A percentile compares a stretch with the other conserved stretches of the same genome.
phyloP scores from a whole-genome alignment of 2,888 invertebrate genomes.

The Drosophila engyochracea region DNA sequence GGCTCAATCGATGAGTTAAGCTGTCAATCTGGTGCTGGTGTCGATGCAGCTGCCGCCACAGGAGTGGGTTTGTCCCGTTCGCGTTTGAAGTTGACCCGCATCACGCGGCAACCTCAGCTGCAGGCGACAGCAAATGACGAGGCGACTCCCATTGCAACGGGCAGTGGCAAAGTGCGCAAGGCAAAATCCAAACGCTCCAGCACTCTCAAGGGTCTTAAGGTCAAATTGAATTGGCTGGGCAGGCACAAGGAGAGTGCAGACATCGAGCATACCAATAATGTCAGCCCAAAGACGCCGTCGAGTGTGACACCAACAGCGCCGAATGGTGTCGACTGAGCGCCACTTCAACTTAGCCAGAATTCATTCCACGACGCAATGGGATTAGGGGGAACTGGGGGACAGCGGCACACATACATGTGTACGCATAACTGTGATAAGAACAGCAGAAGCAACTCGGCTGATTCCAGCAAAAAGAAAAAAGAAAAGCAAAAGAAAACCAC shows the following conservation, averaged over 20 bases:
- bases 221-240: constrained; percentile 73
- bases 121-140: constrained; percentile 16
- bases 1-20: constrained; percentile 72
- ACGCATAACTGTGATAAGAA: constrained; percentile 73
- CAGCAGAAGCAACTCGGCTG: constrained; percentile 57
- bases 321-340: constrained; percentile 50
- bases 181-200: constrained; percentile 59
- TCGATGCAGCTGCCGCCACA: constrained; percentile 11
- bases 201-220: constrained; percentile 58
- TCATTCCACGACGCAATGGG: constrained; percentile 44
- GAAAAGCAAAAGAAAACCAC: constrained; percentile 3
- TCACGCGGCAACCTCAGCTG: constrained; percentile 58
- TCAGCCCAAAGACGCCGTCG: constrained; percentile 39
- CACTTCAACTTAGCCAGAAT: constrained; percentile 22
- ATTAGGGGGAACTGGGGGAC: not conserved
- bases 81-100: constrained; percentile 76
- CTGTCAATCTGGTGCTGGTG: constrained; percentile 49
- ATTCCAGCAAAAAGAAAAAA: constrained; percentile 34
- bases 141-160: constrained; percentile 6
- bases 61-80: constrained; percentile 46
- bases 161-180: constrained; percentile 70
- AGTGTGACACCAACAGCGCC: constrained; percentile 38
- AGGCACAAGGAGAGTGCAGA: constrained; percentile 48
- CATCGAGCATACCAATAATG: constrained; percentile 18
- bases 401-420: constrained; percentile 1